Conservation (phyloP, 2,113 vertebrate genomes). For the Sus scrofa region T2T-Sscrofa CM000821.6:32728501-32729000, state of each 20-base stretch:
- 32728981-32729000: constrained; percentile 27
- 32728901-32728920: constrained; percentile 30
- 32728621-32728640: constrained; percentile 77
- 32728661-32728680: constrained; percentile 68
- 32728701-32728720: constrained; percentile 37
- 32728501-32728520: constrained; percentile 58
- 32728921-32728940: constrained; percentile 57
- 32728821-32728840: neutral
- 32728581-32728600: constrained; percentile 20
- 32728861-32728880: neutral
- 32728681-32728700: constrained; percentile 64
- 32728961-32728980: constrained; percentile 73
- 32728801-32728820: accelerated
- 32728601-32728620: constrained; percentile 60
- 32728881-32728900: neutral
- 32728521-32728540: constrained; percentile 64
- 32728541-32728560: constrained; percentile 74
- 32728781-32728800: neutral
- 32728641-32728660: constrained; percentile 54
- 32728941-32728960: constrained; percentile 4
- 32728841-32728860: neutral
- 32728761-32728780: neutral
- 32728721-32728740: constrained; percentile 23
- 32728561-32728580: constrained; percentile 72
- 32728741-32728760: neutral